phyloP scores from a whole-genome alignment of 2,888 invertebrate species.

The Hirtodrosophila confusa region DNA sequence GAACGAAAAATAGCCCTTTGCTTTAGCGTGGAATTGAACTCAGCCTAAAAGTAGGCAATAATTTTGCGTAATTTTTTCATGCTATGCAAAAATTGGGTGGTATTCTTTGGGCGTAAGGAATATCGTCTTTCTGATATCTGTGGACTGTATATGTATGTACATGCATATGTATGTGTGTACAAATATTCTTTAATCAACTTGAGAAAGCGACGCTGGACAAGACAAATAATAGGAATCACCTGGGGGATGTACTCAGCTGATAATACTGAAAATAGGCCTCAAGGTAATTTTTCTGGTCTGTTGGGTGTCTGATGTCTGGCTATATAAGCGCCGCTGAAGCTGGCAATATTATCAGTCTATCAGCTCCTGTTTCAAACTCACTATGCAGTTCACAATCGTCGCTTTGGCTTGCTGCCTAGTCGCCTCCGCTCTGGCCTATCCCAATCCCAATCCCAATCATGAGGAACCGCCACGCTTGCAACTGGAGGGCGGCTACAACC shows the following conservation, averaged over 20 bases:
- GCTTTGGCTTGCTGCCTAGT: constrained; percentile 40
- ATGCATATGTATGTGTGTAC: too few relatives aligned
- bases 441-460: constrained; percentile 13
- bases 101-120: too few relatives aligned
- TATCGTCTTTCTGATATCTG: too few relatives aligned
- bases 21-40: neutral
- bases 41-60: constrained; percentile 10
- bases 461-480: constrained; percentile 22
- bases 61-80: neutral
- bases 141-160: too few relatives aligned
- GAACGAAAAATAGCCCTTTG: too few relatives aligned
- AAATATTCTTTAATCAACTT: too few relatives aligned
- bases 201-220: neutral
- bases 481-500: constrained; percentile 47
- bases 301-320: neutral
- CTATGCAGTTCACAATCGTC: constrained; percentile 34
- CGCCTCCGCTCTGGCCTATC: constrained; percentile 30
- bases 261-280: constrained; percentile 13
- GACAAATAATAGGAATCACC: constrained; percentile 20
- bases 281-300: constrained; percentile 5
- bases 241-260: constrained; percentile 36
- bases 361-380: constrained; percentile 12
- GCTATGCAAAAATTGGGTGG: too few relatives aligned
- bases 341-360: constrained; percentile 30
- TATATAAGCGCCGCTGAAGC: constrained; percentile 36